A percentile compares a stretch with the other conserved stretches of the same genome.
Conservation (phyloP, 2,888 invertebrate species). For the Coelopa pilipes region DNA sequence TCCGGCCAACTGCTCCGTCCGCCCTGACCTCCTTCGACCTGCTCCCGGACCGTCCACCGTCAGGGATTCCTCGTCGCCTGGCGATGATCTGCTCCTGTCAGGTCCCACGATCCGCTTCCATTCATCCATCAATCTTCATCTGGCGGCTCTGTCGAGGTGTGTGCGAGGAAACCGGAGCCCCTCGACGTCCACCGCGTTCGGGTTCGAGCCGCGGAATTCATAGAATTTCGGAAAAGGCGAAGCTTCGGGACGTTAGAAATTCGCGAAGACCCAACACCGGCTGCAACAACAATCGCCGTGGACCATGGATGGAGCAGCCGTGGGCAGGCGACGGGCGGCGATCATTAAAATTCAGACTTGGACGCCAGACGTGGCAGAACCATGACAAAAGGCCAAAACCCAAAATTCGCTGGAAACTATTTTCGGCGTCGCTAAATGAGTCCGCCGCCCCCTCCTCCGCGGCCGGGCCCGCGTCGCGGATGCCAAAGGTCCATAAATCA, state of each 20-base stretch:
- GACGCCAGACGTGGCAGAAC: slow-evolving; percentile 41
- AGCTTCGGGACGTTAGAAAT: slow-evolving; percentile 11
- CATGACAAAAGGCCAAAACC: slow-evolving; percentile 19
- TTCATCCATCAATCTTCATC: too few relatives aligned
- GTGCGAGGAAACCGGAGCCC: too few relatives aligned
- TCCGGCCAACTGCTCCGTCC: too few relatives aligned
- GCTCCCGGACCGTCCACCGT: too few relatives aligned
- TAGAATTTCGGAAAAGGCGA: background rate
- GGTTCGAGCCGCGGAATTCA: background rate
- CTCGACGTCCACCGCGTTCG: too few relatives aligned
- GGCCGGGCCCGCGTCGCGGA: background rate
- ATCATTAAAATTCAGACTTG: slow-evolving; percentile 58
- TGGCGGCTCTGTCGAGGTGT: too few relatives aligned
- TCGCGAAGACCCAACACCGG: background rate
- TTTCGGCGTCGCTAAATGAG: slow-evolving; percentile 41
- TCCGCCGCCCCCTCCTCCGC: background rate
- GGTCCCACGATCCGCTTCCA: too few relatives aligned
- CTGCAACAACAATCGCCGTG: background rate
- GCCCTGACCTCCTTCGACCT: too few relatives aligned
- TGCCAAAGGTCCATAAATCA: slow-evolving; percentile 58
- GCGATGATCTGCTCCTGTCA: too few relatives aligned
- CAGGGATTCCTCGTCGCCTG: too few relatives aligned
- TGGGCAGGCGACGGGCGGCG: slow-evolving; percentile 50
- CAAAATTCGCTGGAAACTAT: slow-evolving; percentile 60
- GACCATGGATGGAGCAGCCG: too few relatives aligned